These are phyloP conservation scores for Chiridota heheva DNA, from an alignment of 35 echinoderm and acorn worm species.

Conservation along the genomic window DNA sequence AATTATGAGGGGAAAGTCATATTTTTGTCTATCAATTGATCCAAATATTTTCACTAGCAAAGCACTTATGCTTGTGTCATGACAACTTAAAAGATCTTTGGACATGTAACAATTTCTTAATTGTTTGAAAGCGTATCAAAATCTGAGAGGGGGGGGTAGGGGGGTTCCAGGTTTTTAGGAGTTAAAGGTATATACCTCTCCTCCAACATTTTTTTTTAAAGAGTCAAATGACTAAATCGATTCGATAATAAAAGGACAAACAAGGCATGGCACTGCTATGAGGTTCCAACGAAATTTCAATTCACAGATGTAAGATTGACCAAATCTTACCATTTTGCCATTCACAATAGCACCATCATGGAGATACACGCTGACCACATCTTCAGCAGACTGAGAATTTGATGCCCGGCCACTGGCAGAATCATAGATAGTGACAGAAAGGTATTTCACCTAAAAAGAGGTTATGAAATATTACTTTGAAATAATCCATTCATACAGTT, in stretches of 20 bases:
- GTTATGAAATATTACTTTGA: background rate
- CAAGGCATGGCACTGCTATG: background rate
- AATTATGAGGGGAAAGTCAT: no score
- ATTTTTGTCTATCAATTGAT: no score
- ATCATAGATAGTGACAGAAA: slow-evolving; percentile 83
- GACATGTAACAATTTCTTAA: no score
- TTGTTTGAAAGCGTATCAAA: no score
- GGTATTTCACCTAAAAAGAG: slow-evolving; percentile 62
- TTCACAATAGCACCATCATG: slow-evolving; percentile 84
- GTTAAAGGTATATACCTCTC: background rate
- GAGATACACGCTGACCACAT: slow-evolving; percentile 80
- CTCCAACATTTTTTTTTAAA: background rate
- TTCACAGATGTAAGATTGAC: background rate
- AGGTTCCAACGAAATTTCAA: background rate
- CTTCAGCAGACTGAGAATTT: slow-evolving; percentile 79
- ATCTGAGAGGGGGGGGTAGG: no score
- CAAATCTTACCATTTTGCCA: slow-evolving; percentile 69
- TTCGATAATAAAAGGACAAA: background rate
- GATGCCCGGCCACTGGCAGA: slow-evolving; percentile 61
- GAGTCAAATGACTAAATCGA: background rate
- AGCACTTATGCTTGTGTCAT: no score
- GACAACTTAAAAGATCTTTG: no score
- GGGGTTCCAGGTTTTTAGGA: no score
- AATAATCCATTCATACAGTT: background rate
- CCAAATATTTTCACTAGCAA: no score